phyloP scores from a whole-genome alignment of 2,888 invertebrate species.

The Lumbricus terrestris region DNA sequence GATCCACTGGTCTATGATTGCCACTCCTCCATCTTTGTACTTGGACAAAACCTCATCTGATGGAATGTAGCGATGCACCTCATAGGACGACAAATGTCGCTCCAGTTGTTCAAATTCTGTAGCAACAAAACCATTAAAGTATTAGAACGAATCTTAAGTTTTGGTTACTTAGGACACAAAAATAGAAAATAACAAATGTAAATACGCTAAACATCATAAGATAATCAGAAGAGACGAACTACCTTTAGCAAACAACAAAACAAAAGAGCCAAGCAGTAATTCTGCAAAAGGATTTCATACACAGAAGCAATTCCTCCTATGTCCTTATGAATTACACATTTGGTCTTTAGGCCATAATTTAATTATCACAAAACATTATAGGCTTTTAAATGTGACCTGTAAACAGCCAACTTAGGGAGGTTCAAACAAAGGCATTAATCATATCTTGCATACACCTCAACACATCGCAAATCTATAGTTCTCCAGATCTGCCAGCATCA shows the following conservation, averaged over 20 bases:
- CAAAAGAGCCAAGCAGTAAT: neutral
- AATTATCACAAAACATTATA: too few relatives aligned
- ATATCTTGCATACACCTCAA: too few relatives aligned
- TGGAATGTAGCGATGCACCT: slow-evolving; percentile 48
- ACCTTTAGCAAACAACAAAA: neutral
- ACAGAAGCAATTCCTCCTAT: too few relatives aligned
- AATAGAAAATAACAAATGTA: too few relatives aligned
- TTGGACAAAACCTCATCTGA: slow-evolving; percentile 43
- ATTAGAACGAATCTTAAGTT: neutral
- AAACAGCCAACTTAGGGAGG: too few relatives aligned
- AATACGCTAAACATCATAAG: neutral
- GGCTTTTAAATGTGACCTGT: too few relatives aligned
- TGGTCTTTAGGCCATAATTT: too few relatives aligned
- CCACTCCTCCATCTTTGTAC: slow-evolving; percentile 79
- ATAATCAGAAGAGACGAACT: neutral
- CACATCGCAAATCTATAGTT: neutral
- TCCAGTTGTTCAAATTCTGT: slow-evolving; percentile 61
- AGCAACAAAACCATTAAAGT: slow-evolving; percentile 29
- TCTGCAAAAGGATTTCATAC: too few relatives aligned
- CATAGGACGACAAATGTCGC: slow-evolving; percentile 55
- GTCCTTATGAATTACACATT: too few relatives aligned
- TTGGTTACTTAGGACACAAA: neutral
- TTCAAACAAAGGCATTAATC: too few relatives aligned
- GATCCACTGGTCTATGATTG: slow-evolving; percentile 92
- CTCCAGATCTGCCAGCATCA: neutral